Base-by-base conservation (phyloP, 2,113 vertebrate genomes). In the Otis tarda region DNA sequence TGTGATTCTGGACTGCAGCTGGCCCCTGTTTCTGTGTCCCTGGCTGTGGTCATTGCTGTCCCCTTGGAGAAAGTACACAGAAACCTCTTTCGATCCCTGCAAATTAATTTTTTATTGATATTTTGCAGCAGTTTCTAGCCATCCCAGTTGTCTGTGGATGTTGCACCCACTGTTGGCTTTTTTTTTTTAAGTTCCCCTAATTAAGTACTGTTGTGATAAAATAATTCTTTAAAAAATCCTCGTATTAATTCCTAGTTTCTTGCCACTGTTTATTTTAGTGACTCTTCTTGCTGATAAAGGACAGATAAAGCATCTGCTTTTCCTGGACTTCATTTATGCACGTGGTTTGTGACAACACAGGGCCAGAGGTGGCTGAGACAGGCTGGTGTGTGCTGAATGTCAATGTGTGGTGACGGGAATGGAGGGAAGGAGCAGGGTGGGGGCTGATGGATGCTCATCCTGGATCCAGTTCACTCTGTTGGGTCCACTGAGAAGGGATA, bases 351-450 rank as follows among this genome's bases (percentile, higher is more conserved):
- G 64, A 28, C 31, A 89, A 23, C 49, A 30, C 0, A 3, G 45
- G 31, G 21, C n/a, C 52, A 50, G 85, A 57, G 0, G 1, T 43
- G 64, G 16, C 45, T 61, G 57, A 71, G 49, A 41, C 23, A 41
- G 68, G 53, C 41, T 88, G 87, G 35, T 12, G 23, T 37, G 57
- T 45, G 47, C 16, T 47, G 47, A 50, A 24, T 33, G 24, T 56
- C 61, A 35, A 5, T 2, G 6, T 35, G 27, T 39, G 25, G 37
- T 35, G 28, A 33, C 0, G 2, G 59, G 41, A 67, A 85, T 4
- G 0, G 2, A 92, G 43, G 33, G 49, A 78, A 56, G 31, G 49
- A 78, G 65, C 30, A 81, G 24, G 12, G 16, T 0, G 3, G 39
- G 63, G 33, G 23, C 22, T 57, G 63, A 37, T 53, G 64, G 30